Evolutionary conservation across 2,797 vertebrate species (phyloP).

Genomic region (Cyprinodon diabolis): DNA sequence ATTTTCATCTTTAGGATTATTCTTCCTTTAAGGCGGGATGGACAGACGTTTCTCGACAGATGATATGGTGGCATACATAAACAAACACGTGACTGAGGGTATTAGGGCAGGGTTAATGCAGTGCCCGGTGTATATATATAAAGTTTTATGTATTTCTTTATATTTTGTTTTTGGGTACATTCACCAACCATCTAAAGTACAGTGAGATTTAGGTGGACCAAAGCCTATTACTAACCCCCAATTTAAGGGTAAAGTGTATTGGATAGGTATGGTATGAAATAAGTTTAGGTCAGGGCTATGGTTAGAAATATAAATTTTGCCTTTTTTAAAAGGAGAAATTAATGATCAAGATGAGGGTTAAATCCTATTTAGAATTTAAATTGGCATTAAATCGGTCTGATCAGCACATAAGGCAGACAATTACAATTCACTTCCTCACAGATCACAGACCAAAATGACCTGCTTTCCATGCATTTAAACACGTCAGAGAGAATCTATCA

Average conservation of each 20-base stretch:
- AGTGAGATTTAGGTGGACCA: neutral
- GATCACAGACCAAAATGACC: too few relatives aligned
- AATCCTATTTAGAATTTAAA: too few relatives aligned
- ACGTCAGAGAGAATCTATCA: too few relatives aligned
- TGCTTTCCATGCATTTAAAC: too few relatives aligned
- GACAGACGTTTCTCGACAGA: constrained; percentile 85
- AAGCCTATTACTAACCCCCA: neutral
- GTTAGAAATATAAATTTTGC: too few relatives aligned
- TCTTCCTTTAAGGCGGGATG: constrained; percentile 66
- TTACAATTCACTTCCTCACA: too few relatives aligned
- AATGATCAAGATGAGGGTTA: too few relatives aligned
- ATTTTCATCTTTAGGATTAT: constrained; percentile 90
- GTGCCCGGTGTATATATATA: constrained; percentile 38
- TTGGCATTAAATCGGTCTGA: too few relatives aligned
- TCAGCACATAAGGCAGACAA: too few relatives aligned
- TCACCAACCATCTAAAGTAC: neutral
- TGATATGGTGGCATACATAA: constrained; percentile 82
- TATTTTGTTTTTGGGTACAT: neutral
- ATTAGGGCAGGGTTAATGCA: constrained; percentile 17
- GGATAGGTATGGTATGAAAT: neutral
- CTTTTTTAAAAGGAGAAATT: too few relatives aligned
- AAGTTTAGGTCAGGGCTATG: neutral
- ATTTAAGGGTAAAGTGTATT: neutral
- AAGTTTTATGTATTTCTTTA: neutral
- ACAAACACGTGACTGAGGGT: constrained; percentile 79